Base-by-base conservation (phyloP, 2,888 invertebrate genomes). In the Plutella xylostella region DNA sequence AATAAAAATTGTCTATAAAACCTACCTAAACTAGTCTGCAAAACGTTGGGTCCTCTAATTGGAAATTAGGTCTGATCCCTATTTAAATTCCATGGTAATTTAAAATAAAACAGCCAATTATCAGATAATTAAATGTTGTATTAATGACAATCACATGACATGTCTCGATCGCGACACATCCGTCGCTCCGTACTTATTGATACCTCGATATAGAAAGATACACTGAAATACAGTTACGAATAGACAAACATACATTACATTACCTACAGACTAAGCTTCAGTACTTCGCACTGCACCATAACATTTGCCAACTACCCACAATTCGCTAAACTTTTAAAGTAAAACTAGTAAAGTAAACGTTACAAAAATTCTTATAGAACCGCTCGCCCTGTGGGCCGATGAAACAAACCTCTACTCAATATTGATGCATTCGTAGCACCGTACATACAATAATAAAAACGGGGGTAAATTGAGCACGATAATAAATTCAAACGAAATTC, bases 401-500 rank as follows among this genome's bases (percentile, higher is more conserved):
- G 11, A 28, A 6, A 28, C 11, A 28, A n/a, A 12, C 28, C n/a
- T 28, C 28, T 6, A 28, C 28, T 28, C 15, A 17, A 34, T 17
- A 34, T 34, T 4, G 34, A 34, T 34, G 34, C 34, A 17, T 34
- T 28, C 12, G 7, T 14, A 38, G 22, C 38, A 38, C 38, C 38
- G 2, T 22, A 9, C n/a, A n/a, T n/a, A n/a, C n/a, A n/a, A n/a
- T n/a, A n/a, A n/a, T 11, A 17, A 34, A 19, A 12, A 37, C 37
- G 20, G 19, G n/a, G 17, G 37, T 37, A 37, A 33, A 30, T 44
- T 44, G 44, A 44, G 44, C 44, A 44, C 25, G 18, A 19, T 20
- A 17, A 43, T 34, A 19, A 42, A 42, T 42, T 34, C 43, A 28
- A 35, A 35, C 25, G 25, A 14, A 35, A 18, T 25, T 28, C 43